Conservation (phyloP, 2,888 invertebrate species). For the Caenorhabditis sp. region DNA sequence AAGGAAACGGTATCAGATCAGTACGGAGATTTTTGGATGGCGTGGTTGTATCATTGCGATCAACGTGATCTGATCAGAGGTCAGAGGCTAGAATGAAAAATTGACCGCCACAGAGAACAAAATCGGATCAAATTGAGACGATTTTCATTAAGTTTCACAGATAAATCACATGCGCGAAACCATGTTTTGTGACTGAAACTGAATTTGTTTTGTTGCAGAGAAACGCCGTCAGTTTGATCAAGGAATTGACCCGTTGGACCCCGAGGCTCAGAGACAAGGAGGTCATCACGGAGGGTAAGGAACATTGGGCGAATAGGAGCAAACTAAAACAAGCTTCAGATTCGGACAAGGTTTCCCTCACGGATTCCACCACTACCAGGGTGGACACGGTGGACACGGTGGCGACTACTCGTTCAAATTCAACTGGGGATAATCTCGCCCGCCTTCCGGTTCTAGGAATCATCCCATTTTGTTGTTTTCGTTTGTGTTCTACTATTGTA, state of each 20-base stretch:
- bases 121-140: slow-evolving; percentile 15
- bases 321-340: slow-evolving; percentile 29
- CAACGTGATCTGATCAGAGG: slow-evolving; percentile 5
- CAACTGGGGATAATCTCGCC: slow-evolving; percentile 65
- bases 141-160: too few relatives aligned
- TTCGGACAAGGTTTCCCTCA: slow-evolving; percentile 71
- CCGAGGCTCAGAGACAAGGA: slow-evolving; percentile 84
- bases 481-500: not conserved
- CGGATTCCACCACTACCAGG: slow-evolving; percentile 75
- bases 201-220: slow-evolving; percentile 83
- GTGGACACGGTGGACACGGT: slow-evolving; percentile 65
- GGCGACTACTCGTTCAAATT: slow-evolving; percentile 76
- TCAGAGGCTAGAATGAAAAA: not conserved
- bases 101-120: slow-evolving; percentile 19
- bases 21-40: not conserved
- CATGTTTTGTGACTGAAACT: not conserved
- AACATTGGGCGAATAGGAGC: too few relatives aligned
- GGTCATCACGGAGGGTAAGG: slow-evolving; percentile 57
- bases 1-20: slow-evolving; percentile 15
- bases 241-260: slow-evolving; percentile 97
- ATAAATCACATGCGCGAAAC: not conserved
- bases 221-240: slow-evolving; percentile 94
- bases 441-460: not conserved
- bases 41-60: slow-evolving; percentile 6
- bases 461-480: not conserved